Percentiles rank a stretch among this genome's conserved stretches.
phyloP scores from a whole-genome alignment of 2,797 vertebrate genomes.

The Esox masquinongy region DNA sequence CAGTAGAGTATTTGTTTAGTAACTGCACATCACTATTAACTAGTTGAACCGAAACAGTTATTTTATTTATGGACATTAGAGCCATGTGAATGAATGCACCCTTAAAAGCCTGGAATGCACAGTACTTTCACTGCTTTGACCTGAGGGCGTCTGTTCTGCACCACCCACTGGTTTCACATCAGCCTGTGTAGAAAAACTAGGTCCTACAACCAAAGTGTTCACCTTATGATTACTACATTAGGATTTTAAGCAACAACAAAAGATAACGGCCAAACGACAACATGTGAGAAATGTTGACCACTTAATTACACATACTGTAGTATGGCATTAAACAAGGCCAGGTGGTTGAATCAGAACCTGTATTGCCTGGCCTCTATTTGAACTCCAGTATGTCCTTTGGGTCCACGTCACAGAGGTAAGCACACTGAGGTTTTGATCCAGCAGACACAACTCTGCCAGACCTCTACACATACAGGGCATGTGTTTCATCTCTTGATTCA shows the following conservation, averaged over 20 bases:
- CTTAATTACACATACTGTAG: neutral
- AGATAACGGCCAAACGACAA: neutral
- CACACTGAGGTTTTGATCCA: conserved; percentile 59
- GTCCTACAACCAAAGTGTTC: neutral
- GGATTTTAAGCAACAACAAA: neutral
- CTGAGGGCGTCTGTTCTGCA: neutral
- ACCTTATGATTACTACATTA: neutral
- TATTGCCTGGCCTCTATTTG: conserved; percentile 52
- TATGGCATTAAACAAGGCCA: conserved; percentile 19
- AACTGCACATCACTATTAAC: too few relatives aligned
- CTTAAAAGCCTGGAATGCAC: neutral
- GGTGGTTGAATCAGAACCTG: conserved; percentile 22
- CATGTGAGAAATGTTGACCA: neutral
- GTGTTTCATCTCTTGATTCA: conserved; percentile 27
- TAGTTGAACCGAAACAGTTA: too few relatives aligned
- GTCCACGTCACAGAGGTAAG: conserved; percentile 44
- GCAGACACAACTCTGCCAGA: conserved; percentile 37
- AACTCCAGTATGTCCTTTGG: conserved; percentile 38
- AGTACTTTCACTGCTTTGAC: neutral
- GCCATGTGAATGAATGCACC: neutral
- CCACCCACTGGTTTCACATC: conserved; percentile 2
- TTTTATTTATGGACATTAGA: too few relatives aligned
- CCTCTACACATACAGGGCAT: conserved; percentile 6
- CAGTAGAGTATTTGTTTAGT: too few relatives aligned
- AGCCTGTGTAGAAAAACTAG: neutral